A percentile compares a stretch with the other conserved stretches of the same genome.
Conservation (phyloP, 2,113 vertebrate species). For the Morone chrysops region DNA sequence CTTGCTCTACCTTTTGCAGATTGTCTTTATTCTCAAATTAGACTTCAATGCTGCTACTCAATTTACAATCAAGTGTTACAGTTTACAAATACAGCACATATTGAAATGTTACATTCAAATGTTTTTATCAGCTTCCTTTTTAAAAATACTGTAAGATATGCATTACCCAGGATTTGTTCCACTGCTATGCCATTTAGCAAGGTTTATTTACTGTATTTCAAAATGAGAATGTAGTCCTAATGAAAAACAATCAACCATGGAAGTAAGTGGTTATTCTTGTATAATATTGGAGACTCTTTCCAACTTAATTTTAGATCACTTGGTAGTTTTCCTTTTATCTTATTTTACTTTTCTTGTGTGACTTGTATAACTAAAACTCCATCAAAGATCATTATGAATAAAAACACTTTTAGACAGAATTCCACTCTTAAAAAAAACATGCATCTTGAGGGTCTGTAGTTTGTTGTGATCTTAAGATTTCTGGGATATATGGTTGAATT, state of each 20-base stretch:
- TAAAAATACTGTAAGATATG: neutral
- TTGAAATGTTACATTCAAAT: neutral
- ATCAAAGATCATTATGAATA: too few relatives aligned
- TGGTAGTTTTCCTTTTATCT: too few relatives aligned
- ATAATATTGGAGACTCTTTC: too few relatives aligned
- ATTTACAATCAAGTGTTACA: neutral
- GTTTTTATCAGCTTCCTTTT: neutral
- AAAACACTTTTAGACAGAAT: neutral
- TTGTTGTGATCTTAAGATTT: neutral
- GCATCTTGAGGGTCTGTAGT: neutral
- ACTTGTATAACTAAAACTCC: too few relatives aligned
- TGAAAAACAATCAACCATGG: too few relatives aligned
- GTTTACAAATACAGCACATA: neutral
- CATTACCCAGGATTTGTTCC: neutral
- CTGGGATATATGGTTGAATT: neutral
- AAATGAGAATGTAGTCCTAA: neutral
- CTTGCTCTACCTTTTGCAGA: neutral
- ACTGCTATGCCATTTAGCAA: neutral
- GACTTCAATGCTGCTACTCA: neutral
- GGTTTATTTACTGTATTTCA: neutral
- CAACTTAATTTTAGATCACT: too few relatives aligned
- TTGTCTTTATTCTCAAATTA: neutral
- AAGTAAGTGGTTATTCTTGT: too few relatives aligned
- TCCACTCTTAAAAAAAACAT: too few relatives aligned
- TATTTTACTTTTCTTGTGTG: too few relatives aligned